Percentiles rank a stretch among this genome's conserved stretches.
These are phyloP conservation scores for Teinopalpus imperialis DNA, from an alignment of 2,888 invertebrate species.

Conservation along the genomic window DNA sequence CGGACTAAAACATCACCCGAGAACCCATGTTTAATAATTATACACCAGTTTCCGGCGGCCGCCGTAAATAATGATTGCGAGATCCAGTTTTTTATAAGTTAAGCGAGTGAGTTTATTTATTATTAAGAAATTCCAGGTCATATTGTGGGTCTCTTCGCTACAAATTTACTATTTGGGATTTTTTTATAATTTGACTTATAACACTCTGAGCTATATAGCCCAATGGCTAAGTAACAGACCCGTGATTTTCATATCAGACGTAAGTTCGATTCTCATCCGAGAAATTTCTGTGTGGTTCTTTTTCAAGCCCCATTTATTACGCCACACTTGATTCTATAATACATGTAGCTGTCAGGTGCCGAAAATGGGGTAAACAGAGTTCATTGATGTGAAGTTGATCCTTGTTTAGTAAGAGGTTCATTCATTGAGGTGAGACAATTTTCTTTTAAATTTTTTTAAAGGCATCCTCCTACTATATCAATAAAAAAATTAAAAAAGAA, in stretches of 20 bases:
- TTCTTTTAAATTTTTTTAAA: slow-evolving; percentile 3
- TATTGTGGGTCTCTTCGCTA: no score
- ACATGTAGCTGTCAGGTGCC: slow-evolving; percentile 71
- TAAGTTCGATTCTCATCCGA: slow-evolving; percentile 52
- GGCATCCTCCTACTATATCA: no score
- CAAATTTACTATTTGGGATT: no score
- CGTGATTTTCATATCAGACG: no score
- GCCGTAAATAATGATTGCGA: slow-evolving; percentile 50
- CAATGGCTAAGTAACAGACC: slow-evolving; percentile 30
- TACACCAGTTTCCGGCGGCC: slow-evolving; percentile 52
- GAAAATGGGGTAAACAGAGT: slow-evolving; percentile 60
- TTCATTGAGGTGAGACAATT: slow-evolving; percentile 62
- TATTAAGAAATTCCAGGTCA: no score
- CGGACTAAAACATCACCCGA: slow-evolving; percentile 27
- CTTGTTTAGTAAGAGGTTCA: slow-evolving; percentile 43
- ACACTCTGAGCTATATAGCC: slow-evolving; percentile 36
- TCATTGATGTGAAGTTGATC: slow-evolving; percentile 65
- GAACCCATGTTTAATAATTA: slow-evolving; percentile 37
- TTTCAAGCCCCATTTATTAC: slow-evolving; percentile 61
- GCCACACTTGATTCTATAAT: slow-evolving; percentile 73
- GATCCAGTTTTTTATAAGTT: no score
- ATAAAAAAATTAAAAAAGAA: no score
- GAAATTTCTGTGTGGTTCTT: not conserved
- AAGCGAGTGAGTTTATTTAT: no score
- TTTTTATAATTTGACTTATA: no score